Conservation (phyloP, 2,797 vertebrate genomes). For the Spheniscus humboldti region DNA sequence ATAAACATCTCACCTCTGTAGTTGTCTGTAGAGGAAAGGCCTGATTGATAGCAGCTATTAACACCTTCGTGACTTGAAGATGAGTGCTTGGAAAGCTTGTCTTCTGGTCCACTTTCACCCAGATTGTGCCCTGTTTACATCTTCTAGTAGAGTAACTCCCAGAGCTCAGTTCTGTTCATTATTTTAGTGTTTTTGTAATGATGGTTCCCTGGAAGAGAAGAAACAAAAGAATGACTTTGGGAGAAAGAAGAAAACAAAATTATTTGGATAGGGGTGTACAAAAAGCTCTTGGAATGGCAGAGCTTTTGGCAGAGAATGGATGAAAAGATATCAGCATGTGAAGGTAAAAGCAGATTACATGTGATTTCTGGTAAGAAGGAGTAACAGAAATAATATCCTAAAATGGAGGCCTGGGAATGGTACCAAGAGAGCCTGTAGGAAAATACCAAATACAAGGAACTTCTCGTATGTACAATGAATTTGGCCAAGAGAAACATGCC, state of each 20-base stretch:
- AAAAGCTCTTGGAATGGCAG: not conserved
- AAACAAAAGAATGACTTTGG: not conserved
- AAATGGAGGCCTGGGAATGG: not conserved
- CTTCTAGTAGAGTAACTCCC: not conserved
- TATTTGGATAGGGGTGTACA: not conserved
- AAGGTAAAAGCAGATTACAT: not conserved
- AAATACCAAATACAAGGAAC: not conserved
- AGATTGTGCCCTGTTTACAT: not conserved
- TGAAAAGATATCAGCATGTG: not conserved
- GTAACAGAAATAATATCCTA: not conserved
- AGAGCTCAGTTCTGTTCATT: not conserved
- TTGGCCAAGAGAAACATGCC: not conserved
- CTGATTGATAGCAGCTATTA: slow-evolving; percentile 7
- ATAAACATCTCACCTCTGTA: not conserved
- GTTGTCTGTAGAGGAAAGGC: not conserved
- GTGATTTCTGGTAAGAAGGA: not conserved
- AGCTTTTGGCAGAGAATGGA: not conserved
- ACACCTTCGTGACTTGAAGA: not conserved
- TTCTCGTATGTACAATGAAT: not conserved
- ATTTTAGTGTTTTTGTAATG: not conserved
- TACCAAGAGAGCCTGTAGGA: not conserved
- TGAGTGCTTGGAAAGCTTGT: not conserved
- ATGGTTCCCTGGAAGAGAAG: not conserved
- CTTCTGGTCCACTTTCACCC: not conserved
- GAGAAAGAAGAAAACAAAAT: not conserved